Evolutionary conservation across 2,797 vertebrate species (phyloP).

Genomic region (Myotis daubentonii): DNA sequence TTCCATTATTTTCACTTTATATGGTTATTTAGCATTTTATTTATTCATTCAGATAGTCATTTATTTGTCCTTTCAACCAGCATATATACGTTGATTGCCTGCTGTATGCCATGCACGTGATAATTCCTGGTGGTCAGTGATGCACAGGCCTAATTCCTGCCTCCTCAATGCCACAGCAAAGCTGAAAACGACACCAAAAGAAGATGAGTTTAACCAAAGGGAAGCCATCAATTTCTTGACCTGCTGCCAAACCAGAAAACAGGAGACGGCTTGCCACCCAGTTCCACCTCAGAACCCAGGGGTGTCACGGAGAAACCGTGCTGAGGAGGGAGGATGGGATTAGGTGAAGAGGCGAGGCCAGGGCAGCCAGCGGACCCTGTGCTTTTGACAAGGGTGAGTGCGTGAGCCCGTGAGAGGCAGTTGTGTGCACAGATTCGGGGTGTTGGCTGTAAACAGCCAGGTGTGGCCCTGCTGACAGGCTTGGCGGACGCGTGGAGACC

Average conservation of each 20-base stretch:
- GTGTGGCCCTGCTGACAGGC: constrained; percentile 1
- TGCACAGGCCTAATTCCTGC: background rate
- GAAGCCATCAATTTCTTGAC: background rate
- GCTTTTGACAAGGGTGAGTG: constrained; percentile 21
- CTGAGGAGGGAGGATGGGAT: background rate
- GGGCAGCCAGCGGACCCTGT: background rate
- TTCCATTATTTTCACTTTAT: background rate
- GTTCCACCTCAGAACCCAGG: background rate
- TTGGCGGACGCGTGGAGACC: constrained; percentile 39
- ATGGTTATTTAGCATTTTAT: background rate
- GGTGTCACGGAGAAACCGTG: background rate
- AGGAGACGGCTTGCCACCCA: background rate
- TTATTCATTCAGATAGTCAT: background rate
- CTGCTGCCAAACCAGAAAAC: background rate
- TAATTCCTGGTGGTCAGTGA: background rate
- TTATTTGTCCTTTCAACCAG: background rate
- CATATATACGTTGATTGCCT: background rate
- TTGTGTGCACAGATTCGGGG: too few species aligned
- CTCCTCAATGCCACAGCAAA: background rate
- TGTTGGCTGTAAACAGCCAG: constrained; percentile 65
- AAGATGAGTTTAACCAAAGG: background rate
- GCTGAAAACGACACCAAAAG: background rate
- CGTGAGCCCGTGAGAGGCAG: background rate
- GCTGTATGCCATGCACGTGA: background rate
- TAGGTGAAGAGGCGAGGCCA: background rate